Percentiles rank a stretch among this genome's conserved stretches.
Conservation (phyloP, 2,888 invertebrate species). For the Tenthredo mesomela region DNA sequence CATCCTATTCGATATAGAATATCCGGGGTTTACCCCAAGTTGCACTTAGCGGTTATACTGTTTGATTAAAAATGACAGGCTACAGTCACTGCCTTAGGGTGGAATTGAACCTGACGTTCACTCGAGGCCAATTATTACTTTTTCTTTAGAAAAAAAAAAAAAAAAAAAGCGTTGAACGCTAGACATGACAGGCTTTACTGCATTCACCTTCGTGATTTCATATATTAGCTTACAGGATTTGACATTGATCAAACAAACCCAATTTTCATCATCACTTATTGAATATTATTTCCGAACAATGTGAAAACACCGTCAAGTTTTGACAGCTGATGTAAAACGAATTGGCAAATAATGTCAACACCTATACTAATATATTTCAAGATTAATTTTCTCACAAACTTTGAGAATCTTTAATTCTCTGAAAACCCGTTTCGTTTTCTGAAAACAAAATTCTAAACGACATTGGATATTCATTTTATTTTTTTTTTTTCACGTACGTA, state of each 20-base stretch:
- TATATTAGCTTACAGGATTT: neutral
- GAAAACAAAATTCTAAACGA: neutral
- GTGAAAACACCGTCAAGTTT: neutral
- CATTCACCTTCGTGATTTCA: neutral
- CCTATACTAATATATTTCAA: neutral
- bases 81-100: slow-evolving; percentile 3
- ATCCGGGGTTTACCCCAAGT: neutral
- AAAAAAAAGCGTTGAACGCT: neutral
- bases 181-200: slow-evolving; percentile 1
- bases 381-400: neutral
- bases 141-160: no score
- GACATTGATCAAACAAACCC: neutral
- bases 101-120: slow-evolving; percentile 30
- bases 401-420: neutral
- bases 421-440: neutral
- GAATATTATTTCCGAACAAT: neutral
- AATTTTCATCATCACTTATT: neutral
- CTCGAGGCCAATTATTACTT: slow-evolving; percentile 21
- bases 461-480: neutral
- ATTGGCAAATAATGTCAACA: neutral
- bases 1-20: neutral
- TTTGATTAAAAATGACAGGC: neutral
- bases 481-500: neutral
- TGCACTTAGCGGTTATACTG: slow-evolving; percentile 13
- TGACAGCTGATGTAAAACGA: neutral